Percentiles rank a stretch among this genome's conserved stretches.
phyloP scores from a whole-genome alignment of 2,113 vertebrate species.

The Chaetodon trifascialis region DNA sequence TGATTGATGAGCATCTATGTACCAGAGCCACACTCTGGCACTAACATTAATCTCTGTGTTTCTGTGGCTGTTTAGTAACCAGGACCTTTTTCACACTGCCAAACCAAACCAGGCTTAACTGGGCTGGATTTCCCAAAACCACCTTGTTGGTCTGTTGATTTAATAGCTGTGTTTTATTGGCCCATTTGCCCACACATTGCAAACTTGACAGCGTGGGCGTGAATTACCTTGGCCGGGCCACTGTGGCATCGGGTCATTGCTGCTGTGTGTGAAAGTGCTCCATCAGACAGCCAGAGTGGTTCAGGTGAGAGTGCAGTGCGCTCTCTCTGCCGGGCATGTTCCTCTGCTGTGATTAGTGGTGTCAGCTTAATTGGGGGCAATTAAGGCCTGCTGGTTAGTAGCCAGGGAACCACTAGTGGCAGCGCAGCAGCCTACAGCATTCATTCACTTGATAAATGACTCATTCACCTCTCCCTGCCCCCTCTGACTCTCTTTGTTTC shows the following conservation, averaged over 20 bases:
- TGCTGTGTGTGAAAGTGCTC: constrained; percentile 17
- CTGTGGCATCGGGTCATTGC: constrained; percentile 32
- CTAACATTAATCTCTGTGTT: constrained; percentile 51
- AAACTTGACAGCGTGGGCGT: constrained; percentile 45
- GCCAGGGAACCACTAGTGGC: constrained; percentile 73
- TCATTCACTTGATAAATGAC: constrained; percentile 74
- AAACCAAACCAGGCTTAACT: constrained; percentile 59
- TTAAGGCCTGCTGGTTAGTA: constrained; percentile 72
- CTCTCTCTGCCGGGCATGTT: constrained; percentile 65
- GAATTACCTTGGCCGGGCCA: constrained; percentile 19
- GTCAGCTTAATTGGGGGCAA: constrained; percentile 80
- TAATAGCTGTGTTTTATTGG: constrained; percentile 58
- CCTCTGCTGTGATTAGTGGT: constrained; percentile 70
- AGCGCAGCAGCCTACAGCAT: constrained; percentile 63
- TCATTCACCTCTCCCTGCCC: constrained; percentile 66
- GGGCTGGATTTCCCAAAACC: constrained; percentile 63
- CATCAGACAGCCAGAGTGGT: constrained; percentile 23
- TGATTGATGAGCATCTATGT: constrained; percentile 44
- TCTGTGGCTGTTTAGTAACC: constrained; percentile 53
- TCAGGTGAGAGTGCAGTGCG: constrained; percentile 68
- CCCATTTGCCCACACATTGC: constrained; percentile 44
- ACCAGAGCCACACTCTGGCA: constrained; percentile 41
- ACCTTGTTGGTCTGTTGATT: constrained; percentile 63
- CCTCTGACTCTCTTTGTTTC: constrained; percentile 60
- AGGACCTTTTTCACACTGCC: constrained; percentile 55